Evolutionary conservation across 2,113 vertebrate genomes (phyloP).

Genomic region (Uria lomvia): DNA sequence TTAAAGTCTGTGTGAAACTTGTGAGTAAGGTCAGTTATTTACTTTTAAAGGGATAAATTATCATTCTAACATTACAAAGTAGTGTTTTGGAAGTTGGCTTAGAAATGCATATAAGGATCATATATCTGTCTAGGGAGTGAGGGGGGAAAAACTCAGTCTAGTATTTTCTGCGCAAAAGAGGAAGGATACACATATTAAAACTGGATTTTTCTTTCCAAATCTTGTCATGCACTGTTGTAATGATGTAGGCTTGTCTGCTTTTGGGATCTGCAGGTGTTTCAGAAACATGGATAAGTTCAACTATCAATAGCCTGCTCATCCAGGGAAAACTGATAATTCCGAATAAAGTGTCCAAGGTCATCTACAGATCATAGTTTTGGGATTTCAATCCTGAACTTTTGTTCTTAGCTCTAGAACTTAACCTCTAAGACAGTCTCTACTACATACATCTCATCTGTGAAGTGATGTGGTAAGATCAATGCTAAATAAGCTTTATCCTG

Average conservation of each 20-base stretch:
- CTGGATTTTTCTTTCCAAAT: neutral
- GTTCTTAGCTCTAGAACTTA: neutral
- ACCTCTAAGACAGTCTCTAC: neutral
- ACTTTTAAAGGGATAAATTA: neutral
- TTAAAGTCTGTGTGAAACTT: neutral
- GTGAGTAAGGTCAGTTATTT: neutral
- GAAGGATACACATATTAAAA: neutral
- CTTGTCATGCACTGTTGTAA: neutral
- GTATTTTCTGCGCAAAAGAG: neutral
- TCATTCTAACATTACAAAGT: neutral
- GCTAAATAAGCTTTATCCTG: neutral
- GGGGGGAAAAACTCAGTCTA: neutral
- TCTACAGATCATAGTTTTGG: neutral
- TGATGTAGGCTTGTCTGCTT: neutral
- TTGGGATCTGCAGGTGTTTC: neutral
- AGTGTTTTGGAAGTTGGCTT: neutral
- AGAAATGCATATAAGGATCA: neutral
- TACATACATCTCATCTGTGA: neutral
- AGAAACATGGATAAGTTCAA: neutral
- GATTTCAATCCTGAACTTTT: neutral
- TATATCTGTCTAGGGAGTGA: neutral
- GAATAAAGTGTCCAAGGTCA: neutral
- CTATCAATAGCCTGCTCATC: neutral
- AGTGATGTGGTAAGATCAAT: neutral
- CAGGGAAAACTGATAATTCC: neutral